phyloP scores from a whole-genome alignment of 2,888 invertebrate species.

The Pachymerium ferrugineum region DNA sequence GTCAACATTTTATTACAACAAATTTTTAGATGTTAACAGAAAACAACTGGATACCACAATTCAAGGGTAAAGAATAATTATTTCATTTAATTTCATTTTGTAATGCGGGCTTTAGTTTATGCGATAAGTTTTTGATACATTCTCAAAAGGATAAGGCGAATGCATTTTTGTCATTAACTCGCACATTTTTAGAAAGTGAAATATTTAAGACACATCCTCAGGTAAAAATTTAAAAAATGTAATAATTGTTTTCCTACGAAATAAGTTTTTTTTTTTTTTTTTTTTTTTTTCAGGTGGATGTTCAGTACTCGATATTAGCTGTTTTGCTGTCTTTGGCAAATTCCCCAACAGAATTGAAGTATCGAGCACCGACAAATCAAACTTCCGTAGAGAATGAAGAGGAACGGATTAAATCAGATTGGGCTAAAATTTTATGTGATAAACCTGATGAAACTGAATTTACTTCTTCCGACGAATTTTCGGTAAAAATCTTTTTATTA shows the following conservation, averaged over 20 bases:
- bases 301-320: not conserved
- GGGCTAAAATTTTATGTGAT: constrained; percentile 1
- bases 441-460: not conserved
- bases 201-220: constrained; percentile 1
- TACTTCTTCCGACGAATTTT: not conserved
- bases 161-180: not conserved
- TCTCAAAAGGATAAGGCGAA: constrained; percentile 27
- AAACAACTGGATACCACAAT: not conserved
- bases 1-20: not conserved
- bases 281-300: not conserved
- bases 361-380: not conserved
- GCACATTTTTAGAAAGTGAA: not conserved
- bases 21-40: constrained; percentile 24
- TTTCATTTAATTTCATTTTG: not conserved
- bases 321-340: not conserved
- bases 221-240: not conserved
- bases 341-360: not conserved
- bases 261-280: not conserved
- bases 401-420: not conserved
- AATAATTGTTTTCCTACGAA: not conserved
- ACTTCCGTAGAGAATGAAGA: not conserved
- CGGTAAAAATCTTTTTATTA: no score
- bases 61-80: constrained; percentile 7
- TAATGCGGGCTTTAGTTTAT: constrained; percentile 20
- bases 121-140: constrained; percentile 6